Evolutionary conservation across 2,113 vertebrate genomes (phyloP).

Genomic region (Tragelaphus buxtoni): DNA sequence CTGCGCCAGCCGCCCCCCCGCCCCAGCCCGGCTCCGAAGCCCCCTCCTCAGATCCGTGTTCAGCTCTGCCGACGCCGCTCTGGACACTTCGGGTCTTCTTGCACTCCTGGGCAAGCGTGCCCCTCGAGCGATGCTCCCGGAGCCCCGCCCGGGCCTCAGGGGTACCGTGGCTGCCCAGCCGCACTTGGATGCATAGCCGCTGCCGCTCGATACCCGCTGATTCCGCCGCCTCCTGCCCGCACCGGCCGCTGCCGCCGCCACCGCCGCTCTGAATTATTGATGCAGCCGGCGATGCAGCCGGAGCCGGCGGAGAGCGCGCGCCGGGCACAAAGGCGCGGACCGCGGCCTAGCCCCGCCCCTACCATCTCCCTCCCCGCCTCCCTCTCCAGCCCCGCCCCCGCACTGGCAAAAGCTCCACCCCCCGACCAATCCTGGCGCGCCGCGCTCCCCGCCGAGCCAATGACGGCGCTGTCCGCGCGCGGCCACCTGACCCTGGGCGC

Average conservation of each 20-base stretch:
- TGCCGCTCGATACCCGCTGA: constrained; percentile 68
- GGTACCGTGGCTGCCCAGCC: constrained; percentile 63
- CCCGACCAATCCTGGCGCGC: constrained; percentile 67
- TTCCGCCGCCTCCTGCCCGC: constrained; percentile 70
- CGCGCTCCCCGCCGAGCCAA: constrained; percentile 73
- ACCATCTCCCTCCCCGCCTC: constrained; percentile 67
- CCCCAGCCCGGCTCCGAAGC: constrained; percentile 53
- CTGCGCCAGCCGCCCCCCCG: constrained; percentile 55
- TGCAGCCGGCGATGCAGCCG: constrained; percentile 83
- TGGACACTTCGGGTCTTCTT: not conserved
- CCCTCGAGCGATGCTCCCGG: not conserved
- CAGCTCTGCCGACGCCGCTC: constrained; percentile 45
- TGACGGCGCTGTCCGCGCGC: constrained; percentile 71
- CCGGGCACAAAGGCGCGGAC: constrained; percentile 85
- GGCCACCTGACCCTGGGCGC: constrained; percentile 73
- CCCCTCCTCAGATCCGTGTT: constrained; percentile 58
- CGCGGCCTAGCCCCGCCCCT: constrained; percentile 69
- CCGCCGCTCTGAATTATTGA: constrained; percentile 88
- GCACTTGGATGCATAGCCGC: constrained; percentile 67
- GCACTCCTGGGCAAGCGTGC: constrained; percentile 27
- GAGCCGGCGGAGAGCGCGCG: constrained; percentile 65
- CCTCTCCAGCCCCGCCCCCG: constrained; percentile 65
- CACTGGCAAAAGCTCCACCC: not conserved
- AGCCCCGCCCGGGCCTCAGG: constrained; percentile 64
- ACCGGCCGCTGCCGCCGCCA: constrained; percentile 78